Conservation (phyloP, 2,797 vertebrate species). For the Danionella dracula region DNA sequence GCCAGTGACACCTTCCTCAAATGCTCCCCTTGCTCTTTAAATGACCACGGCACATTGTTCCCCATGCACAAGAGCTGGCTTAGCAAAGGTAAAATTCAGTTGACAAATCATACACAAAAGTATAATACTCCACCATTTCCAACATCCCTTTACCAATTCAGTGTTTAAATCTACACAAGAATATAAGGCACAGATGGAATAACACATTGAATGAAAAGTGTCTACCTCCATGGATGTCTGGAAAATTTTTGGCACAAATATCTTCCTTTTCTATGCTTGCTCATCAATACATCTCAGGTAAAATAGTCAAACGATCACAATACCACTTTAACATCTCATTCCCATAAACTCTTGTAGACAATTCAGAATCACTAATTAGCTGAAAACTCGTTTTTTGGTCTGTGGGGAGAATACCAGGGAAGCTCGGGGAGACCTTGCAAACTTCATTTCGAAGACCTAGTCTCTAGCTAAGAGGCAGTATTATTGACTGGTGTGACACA, state of each 20-base stretch:
- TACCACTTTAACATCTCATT: too few relatives aligned
- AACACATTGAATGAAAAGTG: conserved; percentile 22
- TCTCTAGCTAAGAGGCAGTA: too few relatives aligned
- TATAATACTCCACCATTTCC: conserved; percentile 57
- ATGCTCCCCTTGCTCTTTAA: not conserved
- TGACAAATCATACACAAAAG: conserved; percentile 37
- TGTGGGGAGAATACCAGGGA: too few relatives aligned
- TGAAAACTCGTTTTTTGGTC: too few relatives aligned
- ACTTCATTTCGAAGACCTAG: too few relatives aligned
- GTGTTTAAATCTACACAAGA: conserved; percentile 59
- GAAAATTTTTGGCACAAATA: conserved; percentile 62
- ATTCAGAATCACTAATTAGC: too few relatives aligned
- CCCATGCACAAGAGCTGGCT: not conserved
- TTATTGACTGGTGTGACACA: too few relatives aligned
- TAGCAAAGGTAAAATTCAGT: conserved; percentile 24
- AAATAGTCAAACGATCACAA: too few relatives aligned
- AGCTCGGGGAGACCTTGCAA: too few relatives aligned
- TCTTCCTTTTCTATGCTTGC: too few relatives aligned
- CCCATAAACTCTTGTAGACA: too few relatives aligned
- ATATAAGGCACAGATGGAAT: conserved; percentile 75
- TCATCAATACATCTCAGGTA: too few relatives aligned
- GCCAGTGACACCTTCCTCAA: not conserved
- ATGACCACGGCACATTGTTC: not conserved
- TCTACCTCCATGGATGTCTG: conserved; percentile 30
- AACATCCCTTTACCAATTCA: conserved; percentile 48